Conservation (phyloP, 1,140 invertebrate genomes). For the Bombus polaris region DNA sequence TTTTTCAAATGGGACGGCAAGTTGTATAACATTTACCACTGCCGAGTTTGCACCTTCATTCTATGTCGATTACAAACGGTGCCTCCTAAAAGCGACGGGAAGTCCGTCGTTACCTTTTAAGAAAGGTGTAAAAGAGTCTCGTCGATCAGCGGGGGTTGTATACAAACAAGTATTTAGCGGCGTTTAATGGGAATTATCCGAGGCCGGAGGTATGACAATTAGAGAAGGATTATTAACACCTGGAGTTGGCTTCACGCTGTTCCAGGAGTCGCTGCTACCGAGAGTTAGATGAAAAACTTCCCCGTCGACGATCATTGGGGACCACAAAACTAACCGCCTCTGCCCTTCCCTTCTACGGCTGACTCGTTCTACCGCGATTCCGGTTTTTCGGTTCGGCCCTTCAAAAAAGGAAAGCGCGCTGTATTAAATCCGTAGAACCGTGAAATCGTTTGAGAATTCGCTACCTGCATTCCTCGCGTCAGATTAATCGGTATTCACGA, state of each 20-base stretch:
- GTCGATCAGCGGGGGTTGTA: conserved; percentile 70
- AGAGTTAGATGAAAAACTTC: conserved; percentile 54
- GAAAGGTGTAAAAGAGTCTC: conserved; percentile 70
- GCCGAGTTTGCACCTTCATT: neutral
- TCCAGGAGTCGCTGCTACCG: conserved; percentile 68
- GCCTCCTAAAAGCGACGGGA: conserved; percentile 22
- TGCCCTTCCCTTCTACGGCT: conserved; percentile 27
- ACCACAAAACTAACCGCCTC: conserved; percentile 47
- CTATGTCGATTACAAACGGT: too few species aligned
- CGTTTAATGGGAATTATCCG: conserved; percentile 79
- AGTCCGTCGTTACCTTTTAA: conserved; percentile 52
- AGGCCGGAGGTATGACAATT: conserved; percentile 73
- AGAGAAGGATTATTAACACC: conserved; percentile 81
- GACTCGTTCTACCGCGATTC: conserved; percentile 76
- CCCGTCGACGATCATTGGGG: conserved; percentile 1
- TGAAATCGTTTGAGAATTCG: conserved; percentile 61
- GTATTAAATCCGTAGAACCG: conserved; percentile 49
- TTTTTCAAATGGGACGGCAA: too few species aligned
- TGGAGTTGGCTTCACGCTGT: conserved; percentile 77
- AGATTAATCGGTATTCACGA: conserved; percentile 6
- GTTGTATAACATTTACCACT: neutral
- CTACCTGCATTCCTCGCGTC: conserved; percentile 1
- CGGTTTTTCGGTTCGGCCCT: conserved; percentile 64
- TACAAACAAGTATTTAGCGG: conserved; percentile 80
- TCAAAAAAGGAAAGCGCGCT: conserved; percentile 15